These are phyloP conservation scores for Pseudolycoriella hygida DNA, from an alignment of 2,888 invertebrate genomes.

Conservation along the genomic window DNA sequence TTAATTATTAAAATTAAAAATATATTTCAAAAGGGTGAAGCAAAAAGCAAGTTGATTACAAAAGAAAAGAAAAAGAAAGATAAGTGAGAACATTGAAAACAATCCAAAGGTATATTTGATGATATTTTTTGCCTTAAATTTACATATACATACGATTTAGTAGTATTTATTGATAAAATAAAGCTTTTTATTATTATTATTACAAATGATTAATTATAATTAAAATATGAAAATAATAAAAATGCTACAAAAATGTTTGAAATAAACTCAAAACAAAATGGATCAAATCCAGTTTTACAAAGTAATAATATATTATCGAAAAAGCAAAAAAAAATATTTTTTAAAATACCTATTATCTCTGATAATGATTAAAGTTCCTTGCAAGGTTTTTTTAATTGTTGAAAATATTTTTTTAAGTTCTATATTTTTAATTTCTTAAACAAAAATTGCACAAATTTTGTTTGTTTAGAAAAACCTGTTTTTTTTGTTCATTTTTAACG, in stretches of 20 bases:
- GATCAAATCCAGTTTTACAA: no score
- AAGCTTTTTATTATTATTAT: slow-evolving; percentile 7
- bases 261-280: not conserved
- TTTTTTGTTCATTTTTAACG: no score
- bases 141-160: slow-evolving; percentile 11
- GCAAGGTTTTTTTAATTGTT: no score
- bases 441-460: no score
- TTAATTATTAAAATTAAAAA: slow-evolving; percentile 7
- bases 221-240: slow-evolving; percentile 3
- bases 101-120: slow-evolving; percentile 17
- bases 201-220: slow-evolving; percentile 4
- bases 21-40: slow-evolving; percentile 7
- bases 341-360: no score
- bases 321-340: no score
- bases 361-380: no score
- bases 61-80: not conserved
- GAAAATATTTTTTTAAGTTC: no score
- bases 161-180: slow-evolving; percentile 8
- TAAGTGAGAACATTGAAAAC: slow-evolving; percentile 10
- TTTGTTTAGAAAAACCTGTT: no score
- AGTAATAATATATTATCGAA: no score
- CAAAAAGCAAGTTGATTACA: slow-evolving; percentile 5
- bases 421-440: no score
- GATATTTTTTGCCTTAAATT: slow-evolving; percentile 16
- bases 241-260: not conserved